A percentile compares a stretch with the other conserved stretches of the same genome.
Evolutionary conservation across 2,113 vertebrate species (phyloP).

Genomic region (Myotis brandtii): DNA sequence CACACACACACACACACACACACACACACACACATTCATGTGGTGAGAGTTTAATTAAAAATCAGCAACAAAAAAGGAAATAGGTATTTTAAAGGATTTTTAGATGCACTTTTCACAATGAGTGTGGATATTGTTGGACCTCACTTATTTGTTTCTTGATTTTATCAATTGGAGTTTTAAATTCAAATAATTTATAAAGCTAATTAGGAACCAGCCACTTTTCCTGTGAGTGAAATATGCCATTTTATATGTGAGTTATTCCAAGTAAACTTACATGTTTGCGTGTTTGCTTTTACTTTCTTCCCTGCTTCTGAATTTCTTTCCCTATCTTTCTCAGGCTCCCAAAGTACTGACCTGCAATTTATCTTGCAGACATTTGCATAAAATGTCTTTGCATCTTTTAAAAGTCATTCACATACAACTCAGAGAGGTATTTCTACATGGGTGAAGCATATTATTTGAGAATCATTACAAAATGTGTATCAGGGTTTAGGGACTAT

Average conservation of each 20-base stretch:
- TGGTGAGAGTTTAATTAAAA: not conserved
- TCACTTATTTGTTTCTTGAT: not conserved
- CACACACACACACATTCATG: not conserved
- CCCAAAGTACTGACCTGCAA: not conserved
- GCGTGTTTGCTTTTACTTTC: not conserved
- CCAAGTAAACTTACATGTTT: constrained; percentile 16
- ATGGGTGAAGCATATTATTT: not conserved
- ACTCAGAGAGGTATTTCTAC: not conserved
- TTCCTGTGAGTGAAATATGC: not conserved
- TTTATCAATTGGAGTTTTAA: constrained; percentile 14
- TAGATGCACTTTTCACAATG: not conserved
- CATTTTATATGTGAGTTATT: not conserved
- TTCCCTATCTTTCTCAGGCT: not conserved
- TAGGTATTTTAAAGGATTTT: not conserved
- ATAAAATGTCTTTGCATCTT: constrained; percentile 11
- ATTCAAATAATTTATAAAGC: not conserved
- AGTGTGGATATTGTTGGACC: not conserved
- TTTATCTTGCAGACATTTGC: constrained; percentile 32
- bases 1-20: not conserved
- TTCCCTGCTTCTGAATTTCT: not conserved
- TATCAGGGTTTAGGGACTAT: not conserved
- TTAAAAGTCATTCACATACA: not conserved
- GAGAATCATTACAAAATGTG: constrained; percentile 45
- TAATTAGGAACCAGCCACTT: not conserved
- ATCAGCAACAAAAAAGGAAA: not conserved